Base-by-base conservation (phyloP, 2,888 invertebrate species). In the Stenoptilia bipunctidactyla region DNA sequence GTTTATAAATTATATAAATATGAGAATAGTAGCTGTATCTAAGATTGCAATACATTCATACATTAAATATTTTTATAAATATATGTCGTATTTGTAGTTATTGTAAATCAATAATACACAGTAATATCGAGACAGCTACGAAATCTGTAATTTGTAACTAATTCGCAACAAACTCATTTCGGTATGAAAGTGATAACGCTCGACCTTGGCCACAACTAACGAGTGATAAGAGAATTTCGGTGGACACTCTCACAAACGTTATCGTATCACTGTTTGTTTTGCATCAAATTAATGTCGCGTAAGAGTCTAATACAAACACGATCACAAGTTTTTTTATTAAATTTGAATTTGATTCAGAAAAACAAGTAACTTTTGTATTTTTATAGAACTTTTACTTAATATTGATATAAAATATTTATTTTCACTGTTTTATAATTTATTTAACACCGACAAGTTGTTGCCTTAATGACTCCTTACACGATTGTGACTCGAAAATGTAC, bases 141-240 rank as follows among this genome's bases (percentile, higher is more conserved):
- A n/a, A n/a, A n/a, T 46, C 49, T 53, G 43, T 56, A 56, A 62
- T 55, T 57, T 66, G 66, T 67, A 68, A 53, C 58, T 63, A 66
- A 65, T 71, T 63, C 67, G 60, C 61, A 70, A 65, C 68, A 63
- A 70, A 75, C 71, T 55, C 56, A 67, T 66, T 55, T 61, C 61
- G 59, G 25, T 13, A 1, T 55, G 56, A 56, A 55, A 55, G 51
- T 70, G 80, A 82, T 80, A 80, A 71, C 64, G 50, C 53, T 58
- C 66, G 79, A 73, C 82, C 82, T 82, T 82, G 79, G 47, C 55
- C 54, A 51, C 57, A 66, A 64, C 71, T 65, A 68, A 64, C 67
- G 59, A 54, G 58, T 79, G 79, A 82, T 80, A 80, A 77, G 72
- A 56, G 65, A 74, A 74, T 63, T 34, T 83, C 62, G 79, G 79